phyloP scores from a whole-genome alignment of 2,113 vertebrate species.

The Etia nguti region DNA sequence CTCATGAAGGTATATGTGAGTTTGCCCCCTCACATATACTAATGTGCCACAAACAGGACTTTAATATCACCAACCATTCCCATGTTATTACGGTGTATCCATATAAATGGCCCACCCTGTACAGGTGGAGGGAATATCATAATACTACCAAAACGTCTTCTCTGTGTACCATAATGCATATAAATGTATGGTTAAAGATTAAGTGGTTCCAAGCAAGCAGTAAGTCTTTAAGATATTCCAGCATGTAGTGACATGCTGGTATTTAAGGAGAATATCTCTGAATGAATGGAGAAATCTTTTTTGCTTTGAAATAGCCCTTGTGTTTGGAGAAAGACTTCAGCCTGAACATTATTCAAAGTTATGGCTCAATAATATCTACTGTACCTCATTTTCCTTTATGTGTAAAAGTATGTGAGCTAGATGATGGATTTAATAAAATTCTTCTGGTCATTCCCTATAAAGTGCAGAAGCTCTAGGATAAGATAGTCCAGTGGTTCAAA shows the following conservation, averaged over 20 bases:
- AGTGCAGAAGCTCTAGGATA: background rate
- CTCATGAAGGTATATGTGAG: no score
- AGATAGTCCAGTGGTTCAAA: background rate
- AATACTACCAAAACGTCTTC: background rate
- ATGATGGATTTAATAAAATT: background rate
- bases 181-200: background rate
- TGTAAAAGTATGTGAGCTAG: background rate
- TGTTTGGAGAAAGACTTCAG: background rate
- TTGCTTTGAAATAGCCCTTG: background rate
- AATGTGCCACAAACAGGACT: no score
- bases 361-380: background rate
- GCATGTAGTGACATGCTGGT: no score
- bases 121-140: background rate
- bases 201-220: background rate
- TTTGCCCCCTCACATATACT: no score
- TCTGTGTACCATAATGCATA: background rate
- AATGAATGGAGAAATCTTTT: background rate
- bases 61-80: no score
- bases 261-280: background rate
- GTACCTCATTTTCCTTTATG: background rate
- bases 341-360: background rate
- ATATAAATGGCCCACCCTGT: no score
- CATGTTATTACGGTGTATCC: no score
- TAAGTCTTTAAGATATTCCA: background rate
- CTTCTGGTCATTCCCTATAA: background rate